Conservation (phyloP, 2,797 vertebrate species). For the Sebastes kiyomatsui region DNA sequence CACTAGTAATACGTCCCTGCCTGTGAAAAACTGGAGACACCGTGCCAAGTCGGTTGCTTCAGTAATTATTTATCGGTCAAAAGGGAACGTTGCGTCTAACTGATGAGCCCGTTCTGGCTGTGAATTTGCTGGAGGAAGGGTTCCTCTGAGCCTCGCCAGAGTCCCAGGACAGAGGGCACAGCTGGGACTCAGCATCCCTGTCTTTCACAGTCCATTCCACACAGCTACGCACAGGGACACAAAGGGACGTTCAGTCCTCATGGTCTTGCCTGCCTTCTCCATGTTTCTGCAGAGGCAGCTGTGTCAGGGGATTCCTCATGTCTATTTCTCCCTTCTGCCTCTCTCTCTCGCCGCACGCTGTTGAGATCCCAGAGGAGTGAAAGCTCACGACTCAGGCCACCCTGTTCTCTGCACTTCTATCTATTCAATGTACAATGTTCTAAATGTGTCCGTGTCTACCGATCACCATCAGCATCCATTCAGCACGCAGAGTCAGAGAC, state of each 20-base stretch:
- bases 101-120: constrained; percentile 55
- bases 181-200: constrained; percentile 72
- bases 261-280: constrained; percentile 38
- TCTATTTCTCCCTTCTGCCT: constrained; percentile 38
- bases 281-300: constrained; percentile 57
- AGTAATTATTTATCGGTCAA: constrained; percentile 72
- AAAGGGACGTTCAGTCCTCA: constrained; percentile 61
- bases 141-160: constrained; percentile 58
- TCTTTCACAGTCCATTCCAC: constrained; percentile 76
- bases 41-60: constrained; percentile 43
- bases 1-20: constrained; percentile 39
- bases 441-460: neutral
- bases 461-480: constrained; percentile 6
- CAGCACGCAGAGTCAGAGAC: neutral
- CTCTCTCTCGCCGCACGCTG: constrained; percentile 10
- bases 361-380: constrained; percentile 43
- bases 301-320: constrained; percentile 58
- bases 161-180: constrained; percentile 77
- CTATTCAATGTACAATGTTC: constrained; percentile 7
- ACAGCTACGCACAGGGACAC: constrained; percentile 68
- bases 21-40: constrained; percentile 44
- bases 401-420: constrained; percentile 27
- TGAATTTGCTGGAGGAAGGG: constrained; percentile 46
- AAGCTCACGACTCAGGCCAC: constrained; percentile 22
- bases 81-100: constrained; percentile 47